phyloP scores from a whole-genome alignment of 2,797 vertebrate genomes.

The Phyllotis vaccarum region DNA sequence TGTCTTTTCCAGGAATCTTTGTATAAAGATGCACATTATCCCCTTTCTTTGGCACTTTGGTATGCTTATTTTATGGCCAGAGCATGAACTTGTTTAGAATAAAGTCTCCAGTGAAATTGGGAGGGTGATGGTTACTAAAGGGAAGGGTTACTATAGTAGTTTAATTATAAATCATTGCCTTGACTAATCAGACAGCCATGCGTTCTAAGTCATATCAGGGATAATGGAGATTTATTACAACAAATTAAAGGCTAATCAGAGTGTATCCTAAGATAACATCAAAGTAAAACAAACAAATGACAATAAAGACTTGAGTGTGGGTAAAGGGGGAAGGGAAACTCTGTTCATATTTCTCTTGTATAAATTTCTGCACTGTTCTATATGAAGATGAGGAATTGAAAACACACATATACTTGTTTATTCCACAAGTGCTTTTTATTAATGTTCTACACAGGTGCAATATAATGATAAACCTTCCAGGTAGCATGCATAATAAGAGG shows the following conservation, averaged over 20 bases:
- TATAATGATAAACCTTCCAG: background rate
- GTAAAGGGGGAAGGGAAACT: slow-evolving; percentile 1
- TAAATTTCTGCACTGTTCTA: slow-evolving; percentile 2
- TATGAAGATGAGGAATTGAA: background rate
- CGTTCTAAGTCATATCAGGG: slow-evolving; percentile 47
- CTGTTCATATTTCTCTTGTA: background rate
- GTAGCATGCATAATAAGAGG: background rate
- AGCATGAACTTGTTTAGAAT: slow-evolving; percentile 1
- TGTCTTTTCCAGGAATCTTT: slow-evolving; percentile 15
- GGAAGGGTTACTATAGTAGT: slow-evolving; percentile 41
- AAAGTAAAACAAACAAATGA: slow-evolving; percentile 51
- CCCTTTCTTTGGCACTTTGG: background rate
- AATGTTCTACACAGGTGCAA: background rate
- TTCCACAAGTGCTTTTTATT: background rate
- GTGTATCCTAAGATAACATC: slow-evolving; percentile 57
- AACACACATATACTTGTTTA: background rate
- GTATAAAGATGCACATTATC: background rate
- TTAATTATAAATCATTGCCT: slow-evolving; percentile 61
- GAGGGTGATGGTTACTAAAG: background rate
- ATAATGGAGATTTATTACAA: slow-evolving; percentile 78
- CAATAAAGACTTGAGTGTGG: background rate
- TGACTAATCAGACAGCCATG: slow-evolving; percentile 54
- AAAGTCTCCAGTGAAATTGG: background rate
- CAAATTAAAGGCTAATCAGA: slow-evolving; percentile 74
- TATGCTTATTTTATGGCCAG: background rate